Evolutionary conservation across 92 coral and sea anemone genomes (phyloP), one percentile per base, ranked within the genome.

Genomic region (Plumapathes pennacea): DNA sequence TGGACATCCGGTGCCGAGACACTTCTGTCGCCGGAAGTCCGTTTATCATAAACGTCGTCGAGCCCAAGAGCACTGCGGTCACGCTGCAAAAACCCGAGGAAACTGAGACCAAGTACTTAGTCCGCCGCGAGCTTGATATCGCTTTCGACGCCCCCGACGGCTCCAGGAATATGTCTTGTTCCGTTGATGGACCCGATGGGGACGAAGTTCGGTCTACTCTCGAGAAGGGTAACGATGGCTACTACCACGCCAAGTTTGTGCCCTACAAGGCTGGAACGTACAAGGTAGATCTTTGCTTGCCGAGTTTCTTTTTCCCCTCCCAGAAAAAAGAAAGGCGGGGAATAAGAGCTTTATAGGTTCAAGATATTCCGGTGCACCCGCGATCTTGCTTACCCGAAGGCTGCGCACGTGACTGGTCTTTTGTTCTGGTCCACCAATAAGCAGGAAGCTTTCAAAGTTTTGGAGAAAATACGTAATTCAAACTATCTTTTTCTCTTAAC

Each of bases 101-200:
- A 14, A 63, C 77, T 22, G 60, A 74, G 48, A 71, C 48, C 56
- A 80, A 84, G 40, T 82, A 86, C 78, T 23, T 82, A 38, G 85
- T 77, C 19, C 84, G 89, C 38, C 95, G 89, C 19, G 95, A 86
- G 55, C 81, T 86, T 12, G 95, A 86, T 48, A 86, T 86, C 28
- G 89, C 95, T 3, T 72, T 86, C 15, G 85, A 86, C 27, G 80
- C 83, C 13, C 78, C 78, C 10, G 95, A 82, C 53, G 95, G 76
- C 21, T 60, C 70, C 22, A 54, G 64, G 60, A 72, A 82, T 44
- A 65, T 86, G 79, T 70, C 95, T 11, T 71, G 85, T 26, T 36
- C 54, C 36, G 95, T 86, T 7, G 62, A 81, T 14, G 95, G 95
- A 8, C 89, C 95, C n/a, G 95, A 86, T 59, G 63, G 67, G 36